Base-by-base conservation (phyloP, 2,113 vertebrate species). In the Rhineura floridana region DNA sequence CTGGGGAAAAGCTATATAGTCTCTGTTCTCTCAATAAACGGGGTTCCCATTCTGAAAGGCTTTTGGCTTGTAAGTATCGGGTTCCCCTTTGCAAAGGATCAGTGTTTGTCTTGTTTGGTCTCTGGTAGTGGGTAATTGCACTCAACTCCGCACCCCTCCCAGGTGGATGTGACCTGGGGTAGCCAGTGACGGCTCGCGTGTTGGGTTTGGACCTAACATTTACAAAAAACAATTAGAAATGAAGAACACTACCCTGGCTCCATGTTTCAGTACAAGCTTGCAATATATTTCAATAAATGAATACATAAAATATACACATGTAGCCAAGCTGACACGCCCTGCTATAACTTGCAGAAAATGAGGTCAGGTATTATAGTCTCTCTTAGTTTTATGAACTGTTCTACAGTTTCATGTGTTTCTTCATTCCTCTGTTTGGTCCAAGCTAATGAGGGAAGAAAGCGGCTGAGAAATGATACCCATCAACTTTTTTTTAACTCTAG, bases 261-360 rank as follows among this genome's bases (percentile, higher is more conserved):
- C 33, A 19, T 87, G 44, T 81, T 75, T 73, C 69, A 23, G 55
- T 46, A 33, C 12, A 62, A 9, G 13, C 30, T 63, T 83, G 42
- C 44, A 75, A 83, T 83, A 88, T 76, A 88, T 83, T 83, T 83
- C 7, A 82, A 88, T 76, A 76, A 36, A 83, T 65, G n/a, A 83
- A 83, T 83, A 88, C 59, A 86, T 86, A 86, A 86, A 86, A 86
- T 78, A 86, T 67, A 30, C n/a, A 23, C 65, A 78, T 77, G 42
- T 17, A 84, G 62, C 46, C 2, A 77, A 25, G 1, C 11, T 0
- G 1, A 88, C 85, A 90, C 52, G 0, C n/a, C 59, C 2, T 67
- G 7, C 39, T 90, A 59, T 82, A 69, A 77, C 65, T 90, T 83
- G 75, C 3, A 72, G 46, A 91, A 52, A 86, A 78, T 67, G 73